Base-by-base conservation (phyloP, 2,113 vertebrate species). In the Lampris incognitus region DNA sequence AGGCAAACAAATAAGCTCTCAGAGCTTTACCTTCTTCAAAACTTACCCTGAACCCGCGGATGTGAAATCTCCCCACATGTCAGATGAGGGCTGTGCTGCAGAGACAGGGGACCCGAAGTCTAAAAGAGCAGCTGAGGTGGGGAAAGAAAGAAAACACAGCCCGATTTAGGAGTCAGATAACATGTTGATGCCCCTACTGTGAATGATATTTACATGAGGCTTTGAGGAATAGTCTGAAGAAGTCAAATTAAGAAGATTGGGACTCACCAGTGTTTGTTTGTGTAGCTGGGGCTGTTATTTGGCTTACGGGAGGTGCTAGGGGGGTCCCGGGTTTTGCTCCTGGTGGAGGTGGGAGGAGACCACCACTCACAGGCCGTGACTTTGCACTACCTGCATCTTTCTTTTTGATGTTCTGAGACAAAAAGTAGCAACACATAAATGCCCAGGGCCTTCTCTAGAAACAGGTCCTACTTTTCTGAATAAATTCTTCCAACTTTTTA, bases 11-110 rank as follows among this genome's bases (percentile, higher is more conserved):
- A n/a, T 55, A 36, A 6, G 69, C 42, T 13, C 4, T 24, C 10
- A 37, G 38, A 36, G 13, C 1, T n/a, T n/a, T 48, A 7, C 11
- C 24, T 37, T 38, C 2, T 42, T 24, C 49, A n/a, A 55, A 5
- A 82, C 96, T 95, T 85, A 99, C 98, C 96, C 96, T 0, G 96
- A 92, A 36, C 96, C 95, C 59, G 94, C 96, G 39, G 97, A 91
- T 39, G 97, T 92, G 57, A 99, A 99, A 85, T 99, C 97, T 9
- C 98, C 98, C 98, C 98, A 99, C 68, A 93, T 0, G 2, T 98
- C 97, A 0, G 94, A 8, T 6, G 91, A 83, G 71, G 95, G 85
- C 48, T 72, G 92, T 40, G 85, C 41, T n/a, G 84, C 78, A 42
- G 85, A 69, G 9, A 58, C 51, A 0, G 82, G 6, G 0, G 85